Evolutionary conservation across 2,797 vertebrate genomes (phyloP), one percentile per base, ranked within the genome.

Genomic region (Urosaurus nigricauda): DNA sequence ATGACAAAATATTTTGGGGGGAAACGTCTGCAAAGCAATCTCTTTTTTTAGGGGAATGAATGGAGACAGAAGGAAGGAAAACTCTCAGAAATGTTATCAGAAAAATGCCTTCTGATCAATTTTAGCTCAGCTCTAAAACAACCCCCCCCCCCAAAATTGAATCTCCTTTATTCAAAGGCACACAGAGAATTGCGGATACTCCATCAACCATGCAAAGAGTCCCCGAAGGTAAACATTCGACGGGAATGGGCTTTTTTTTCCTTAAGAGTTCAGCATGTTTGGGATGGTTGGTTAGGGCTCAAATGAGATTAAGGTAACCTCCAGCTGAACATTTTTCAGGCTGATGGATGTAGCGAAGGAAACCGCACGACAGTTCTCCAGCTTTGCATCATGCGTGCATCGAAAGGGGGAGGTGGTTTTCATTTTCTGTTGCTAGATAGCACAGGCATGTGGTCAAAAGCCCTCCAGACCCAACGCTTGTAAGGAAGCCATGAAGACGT

Each of bases 231-330:
- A 88, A 71, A 63, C 29, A 29, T n/a, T 71, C 17, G 9, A 58
- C 0, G 5, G 51, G 73, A 90, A 65, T 13, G 35, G 14, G 40
- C 47, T 82, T 65, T 51, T 43, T 60, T 75, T 43, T 32, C 63
- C 81, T 47, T 74, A 47, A 65, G 65, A 92, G 74, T 85, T 73
- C 5, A 79, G 56, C 24, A 40, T 90, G 68, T 88, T 87, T 89
- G 68, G 65, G 68, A 68, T 82, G 80, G 71, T 56, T 75, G 77
- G 73, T 75, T 71, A 71, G 53, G 43, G 26, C 70, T 83, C 73
- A 80, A 51, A 80, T 53, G 86, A 89, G 68, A 90, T 85, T 60
- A 58, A 89, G 82, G 43, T 26, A 88, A 58, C 79, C 84, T 87
- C 65, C 70, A 74, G 84, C 43, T 80, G 58, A 90, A 78, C 53